Evolutionary conservation across 2,113 vertebrate genomes (phyloP).

Genomic region (Silurus asotus): DNA sequence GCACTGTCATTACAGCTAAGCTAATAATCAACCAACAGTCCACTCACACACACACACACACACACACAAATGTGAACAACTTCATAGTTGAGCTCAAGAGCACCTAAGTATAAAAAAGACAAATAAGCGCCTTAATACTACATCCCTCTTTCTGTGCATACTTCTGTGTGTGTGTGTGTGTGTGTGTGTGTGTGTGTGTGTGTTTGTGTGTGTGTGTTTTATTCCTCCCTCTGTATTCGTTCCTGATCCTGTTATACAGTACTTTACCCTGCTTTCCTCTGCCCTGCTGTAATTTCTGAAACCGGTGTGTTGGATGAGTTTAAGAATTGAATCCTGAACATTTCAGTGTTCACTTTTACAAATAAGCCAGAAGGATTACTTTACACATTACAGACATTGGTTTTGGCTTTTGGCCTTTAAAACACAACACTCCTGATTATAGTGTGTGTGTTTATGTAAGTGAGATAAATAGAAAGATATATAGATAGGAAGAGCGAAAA

Average conservation of each 20-base stretch:
- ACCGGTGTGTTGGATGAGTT: neutral
- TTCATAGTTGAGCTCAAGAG: neutral
- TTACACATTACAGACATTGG: neutral
- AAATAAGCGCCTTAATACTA: neutral
- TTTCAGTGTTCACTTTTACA: neutral
- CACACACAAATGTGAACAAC: neutral
- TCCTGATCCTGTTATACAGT: neutral
- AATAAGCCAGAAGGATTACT: neutral
- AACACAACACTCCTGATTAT: neutral
- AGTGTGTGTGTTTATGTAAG: neutral
- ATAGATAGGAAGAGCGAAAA: neutral
- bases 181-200: neutral
- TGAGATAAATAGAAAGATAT: neutral
- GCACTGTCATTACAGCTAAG: conserved; percentile 24
- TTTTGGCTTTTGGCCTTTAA: neutral
- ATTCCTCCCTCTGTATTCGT: too few relatives aligned
- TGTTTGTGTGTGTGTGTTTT: conserved; percentile 10
- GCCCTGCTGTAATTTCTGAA: neutral
- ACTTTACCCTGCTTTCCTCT: too few relatives aligned
- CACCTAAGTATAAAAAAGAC: conserved; percentile 10
- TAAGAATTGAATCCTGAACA: neutral
- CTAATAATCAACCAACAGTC: conserved; percentile 31
- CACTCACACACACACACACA: neutral
- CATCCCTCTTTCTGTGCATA: conserved; percentile 25
- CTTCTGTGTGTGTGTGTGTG: conserved; percentile 28